Percentiles rank a stretch among this genome's conserved stretches.
phyloP scores from a whole-genome alignment of 2,888 invertebrate species.

The Cryptops parisi region DNA sequence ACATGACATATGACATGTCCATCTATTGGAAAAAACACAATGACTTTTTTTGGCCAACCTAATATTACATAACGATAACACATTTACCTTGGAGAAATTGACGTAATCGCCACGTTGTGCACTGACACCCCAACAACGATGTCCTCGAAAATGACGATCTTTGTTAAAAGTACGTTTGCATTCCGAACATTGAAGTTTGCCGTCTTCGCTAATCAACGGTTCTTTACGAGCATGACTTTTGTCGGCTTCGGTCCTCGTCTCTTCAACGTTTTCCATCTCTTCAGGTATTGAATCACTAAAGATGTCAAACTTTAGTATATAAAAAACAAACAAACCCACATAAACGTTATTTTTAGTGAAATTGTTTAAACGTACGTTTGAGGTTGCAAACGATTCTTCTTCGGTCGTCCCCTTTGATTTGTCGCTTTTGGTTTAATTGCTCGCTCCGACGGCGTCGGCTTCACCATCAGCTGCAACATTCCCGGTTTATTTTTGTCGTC shows the following conservation, averaged over 20 bases:
- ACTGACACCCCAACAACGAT: conserved; percentile 24
- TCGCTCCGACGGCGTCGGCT: background rate
- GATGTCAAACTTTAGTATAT: background rate
- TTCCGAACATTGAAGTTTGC: conserved; percentile 25
- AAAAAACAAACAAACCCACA: background rate
- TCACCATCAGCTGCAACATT: background rate
- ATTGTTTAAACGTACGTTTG: background rate
- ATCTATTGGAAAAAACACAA: too few species aligned
- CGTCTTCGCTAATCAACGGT: conserved; percentile 25
- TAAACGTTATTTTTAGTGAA: too few species aligned
- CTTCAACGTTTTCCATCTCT: conserved; percentile 1
- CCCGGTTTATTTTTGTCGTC: background rate
- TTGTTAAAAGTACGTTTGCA: conserved; percentile 28
- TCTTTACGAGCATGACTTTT: conserved; percentile 21
- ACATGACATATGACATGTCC: too few species aligned
- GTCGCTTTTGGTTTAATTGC: conserved; percentile 16
- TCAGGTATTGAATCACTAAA: background rate
- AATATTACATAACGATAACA: background rate
- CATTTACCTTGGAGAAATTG: conserved; percentile 25
- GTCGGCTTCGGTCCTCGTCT: too few species aligned
- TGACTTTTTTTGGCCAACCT: background rate
- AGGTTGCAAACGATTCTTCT: conserved; percentile 18
- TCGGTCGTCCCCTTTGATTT: conserved; percentile 23
- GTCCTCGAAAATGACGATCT: conserved; percentile 29
- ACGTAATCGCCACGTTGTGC: conserved; percentile 28